A percentile compares a stretch with the other conserved stretches of the same genome.
Evolutionary conservation across 2,113 vertebrate species (phyloP).

Genomic region (Peucedramus taeniatus): DNA sequence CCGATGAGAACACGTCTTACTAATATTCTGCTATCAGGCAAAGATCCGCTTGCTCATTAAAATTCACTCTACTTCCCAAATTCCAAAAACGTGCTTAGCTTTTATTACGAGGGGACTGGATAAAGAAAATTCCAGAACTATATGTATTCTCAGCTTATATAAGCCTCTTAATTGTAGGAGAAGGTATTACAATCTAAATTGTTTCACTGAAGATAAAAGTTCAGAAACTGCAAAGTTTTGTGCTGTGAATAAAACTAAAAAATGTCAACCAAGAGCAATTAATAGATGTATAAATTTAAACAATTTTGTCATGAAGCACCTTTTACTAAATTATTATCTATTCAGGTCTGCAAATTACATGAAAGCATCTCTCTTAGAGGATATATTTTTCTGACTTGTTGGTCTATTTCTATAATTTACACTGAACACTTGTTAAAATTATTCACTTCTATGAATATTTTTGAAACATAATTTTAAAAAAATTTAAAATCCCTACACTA

Average conservation of each 20-base stretch:
- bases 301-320: neutral
- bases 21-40: neutral
- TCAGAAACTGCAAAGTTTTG: neutral
- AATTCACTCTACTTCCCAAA: constrained; percentile 26
- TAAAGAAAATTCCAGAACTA: neutral
- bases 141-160: neutral
- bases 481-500: neutral
- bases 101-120: neutral
- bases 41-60: neutral
- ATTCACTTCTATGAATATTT: neutral
- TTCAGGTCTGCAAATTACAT: neutral
- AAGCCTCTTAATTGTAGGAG: neutral
- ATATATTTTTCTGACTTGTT: neutral
- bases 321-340: constrained; percentile 7
- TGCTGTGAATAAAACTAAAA: neutral
- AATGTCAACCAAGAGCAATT: neutral
- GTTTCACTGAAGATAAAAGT: neutral
- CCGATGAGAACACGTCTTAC: neutral
- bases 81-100: neutral
- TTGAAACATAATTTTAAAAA: neutral
- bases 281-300: neutral
- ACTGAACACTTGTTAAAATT: neutral
- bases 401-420: neutral
- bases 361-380: neutral
- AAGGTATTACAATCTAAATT: neutral